Conservation (phyloP, 2,888 invertebrate species). For the Trissolcus japonicus region DNA sequence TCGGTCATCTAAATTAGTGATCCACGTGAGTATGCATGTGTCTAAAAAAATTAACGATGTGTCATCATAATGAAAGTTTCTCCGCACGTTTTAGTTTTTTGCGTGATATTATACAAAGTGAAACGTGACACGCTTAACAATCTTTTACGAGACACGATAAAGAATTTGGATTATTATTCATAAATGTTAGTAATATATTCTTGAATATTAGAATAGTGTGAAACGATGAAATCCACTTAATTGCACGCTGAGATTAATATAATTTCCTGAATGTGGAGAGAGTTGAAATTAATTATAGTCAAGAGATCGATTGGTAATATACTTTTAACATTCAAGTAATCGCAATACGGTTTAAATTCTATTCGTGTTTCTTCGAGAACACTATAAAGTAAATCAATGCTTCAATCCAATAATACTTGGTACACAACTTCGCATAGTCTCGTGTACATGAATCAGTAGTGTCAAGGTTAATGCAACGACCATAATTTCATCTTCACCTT, state of each 20-base stretch:
- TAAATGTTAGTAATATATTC: constrained; percentile 16
- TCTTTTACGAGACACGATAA: constrained; percentile 4
- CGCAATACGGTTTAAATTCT: constrained; percentile 38
- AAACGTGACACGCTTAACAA: constrained; percentile 19
- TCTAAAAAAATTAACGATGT: too few relatives aligned
- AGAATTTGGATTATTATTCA: constrained; percentile 28
- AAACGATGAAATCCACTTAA: constrained; percentile 50
- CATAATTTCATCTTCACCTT: constrained; percentile 33
- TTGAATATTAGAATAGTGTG: constrained; percentile 46
- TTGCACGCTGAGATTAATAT: constrained; percentile 51
- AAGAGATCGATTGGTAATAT: constrained; percentile 48
- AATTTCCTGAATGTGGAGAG: constrained; percentile 36
- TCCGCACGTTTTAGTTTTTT: not conserved
- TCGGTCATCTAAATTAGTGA: too few relatives aligned
- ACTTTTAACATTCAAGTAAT: constrained; percentile 52
- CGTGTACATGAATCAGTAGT: constrained; percentile 38
- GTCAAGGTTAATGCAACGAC: constrained; percentile 41
- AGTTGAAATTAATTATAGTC: constrained; percentile 49
- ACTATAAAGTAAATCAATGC: constrained; percentile 46
- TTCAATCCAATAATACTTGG: constrained; percentile 48
- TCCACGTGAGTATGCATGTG: too few relatives aligned
- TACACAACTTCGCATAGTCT: constrained; percentile 28
- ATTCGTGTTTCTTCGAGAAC: constrained; percentile 38
- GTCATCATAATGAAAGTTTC: too few relatives aligned
- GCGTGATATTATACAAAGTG: constrained; percentile 7